phyloP scores from a whole-genome alignment of 1,140 invertebrate species.

The fruit fly (Drosophila melanogaster) region DNA sequence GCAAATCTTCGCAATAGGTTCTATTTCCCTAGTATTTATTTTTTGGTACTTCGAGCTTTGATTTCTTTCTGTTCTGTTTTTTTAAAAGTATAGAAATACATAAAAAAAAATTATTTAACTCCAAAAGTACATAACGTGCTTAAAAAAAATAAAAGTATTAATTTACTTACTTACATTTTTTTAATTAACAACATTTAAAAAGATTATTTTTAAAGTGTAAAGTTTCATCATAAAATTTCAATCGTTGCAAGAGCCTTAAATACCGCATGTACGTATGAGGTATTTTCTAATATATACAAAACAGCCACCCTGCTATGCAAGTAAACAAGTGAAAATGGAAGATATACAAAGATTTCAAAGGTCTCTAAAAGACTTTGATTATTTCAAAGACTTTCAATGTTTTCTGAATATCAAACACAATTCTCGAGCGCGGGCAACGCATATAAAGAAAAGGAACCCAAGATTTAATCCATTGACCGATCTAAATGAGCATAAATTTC shows the following conservation, averaged over 20 bases:
- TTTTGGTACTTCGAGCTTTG: no score
- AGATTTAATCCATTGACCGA: conserved; percentile 68
- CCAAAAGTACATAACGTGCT: no score
- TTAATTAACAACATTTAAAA: no score
- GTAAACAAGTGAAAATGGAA: conserved; percentile 39
- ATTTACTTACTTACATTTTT: no score
- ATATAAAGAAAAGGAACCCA: conserved; percentile 18
- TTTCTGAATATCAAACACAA: conserved; percentile 10
- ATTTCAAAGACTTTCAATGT: conserved; percentile 44
- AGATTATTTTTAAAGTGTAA: background rate
- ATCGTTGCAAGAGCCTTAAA: conserved; percentile 12
- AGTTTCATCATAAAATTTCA: background rate
- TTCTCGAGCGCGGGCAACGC: background rate
- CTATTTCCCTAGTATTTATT: no score
- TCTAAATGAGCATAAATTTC: conserved; percentile 68
- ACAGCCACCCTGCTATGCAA: background rate
- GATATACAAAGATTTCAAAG: conserved; percentile 50
- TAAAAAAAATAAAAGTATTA: no score
- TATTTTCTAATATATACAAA: background rate
- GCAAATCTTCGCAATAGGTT: no score
- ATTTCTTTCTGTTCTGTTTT: no score
- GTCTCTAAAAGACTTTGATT: conserved; percentile 52
- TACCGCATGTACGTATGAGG: conserved; percentile 71
- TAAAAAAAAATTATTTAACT: no score
- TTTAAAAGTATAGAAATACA: no score